Evolutionary conservation across 1,140 invertebrate genomes (phyloP).

Genomic region (Bombus pascuorum): DNA sequence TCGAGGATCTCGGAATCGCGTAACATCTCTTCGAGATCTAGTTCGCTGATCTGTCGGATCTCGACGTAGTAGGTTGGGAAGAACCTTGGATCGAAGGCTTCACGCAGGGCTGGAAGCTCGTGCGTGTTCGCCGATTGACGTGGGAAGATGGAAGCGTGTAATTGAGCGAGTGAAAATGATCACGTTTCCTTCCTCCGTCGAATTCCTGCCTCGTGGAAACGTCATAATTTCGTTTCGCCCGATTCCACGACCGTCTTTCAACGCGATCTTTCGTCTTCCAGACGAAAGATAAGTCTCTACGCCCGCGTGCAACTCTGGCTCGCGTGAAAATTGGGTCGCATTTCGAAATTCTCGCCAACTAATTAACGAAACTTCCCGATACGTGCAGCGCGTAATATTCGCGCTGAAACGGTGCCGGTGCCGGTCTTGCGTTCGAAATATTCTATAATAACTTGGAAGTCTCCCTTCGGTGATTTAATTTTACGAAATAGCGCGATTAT

Average conservation of each 20-base stretch:
- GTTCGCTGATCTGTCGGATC: not conserved
- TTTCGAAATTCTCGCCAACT: slow-evolving; percentile 11
- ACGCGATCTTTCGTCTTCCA: not conserved
- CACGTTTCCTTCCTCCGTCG: slow-evolving; percentile 27
- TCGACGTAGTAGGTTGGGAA: not conserved
- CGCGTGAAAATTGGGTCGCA: slow-evolving; percentile 11
- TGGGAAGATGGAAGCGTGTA: slow-evolving; percentile 37
- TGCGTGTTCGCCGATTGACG: slow-evolving; percentile 23
- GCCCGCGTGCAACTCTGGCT: not conserved
- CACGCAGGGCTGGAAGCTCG: not conserved
- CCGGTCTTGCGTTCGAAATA: not conserved
- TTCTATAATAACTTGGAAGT: not conserved
- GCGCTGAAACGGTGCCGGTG: not conserved
- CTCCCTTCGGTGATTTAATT: not conserved
- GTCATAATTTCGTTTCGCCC: not conserved
- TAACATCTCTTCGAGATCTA: not conserved
- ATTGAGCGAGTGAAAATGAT: slow-evolving; percentile 34
- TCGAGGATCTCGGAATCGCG: not conserved
- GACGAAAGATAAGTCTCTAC: too few relatives aligned
- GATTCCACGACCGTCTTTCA: not conserved
- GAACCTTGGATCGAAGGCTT: slow-evolving; percentile 16
- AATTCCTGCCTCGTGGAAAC: slow-evolving; percentile 6
- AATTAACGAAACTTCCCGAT: slow-evolving; percentile 11
- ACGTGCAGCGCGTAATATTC: not conserved
- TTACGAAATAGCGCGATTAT: too few relatives aligned